Evolutionary conservation across 2,888 invertebrate species (phyloP).

Genomic region (Cecidostiba fungosa): DNA sequence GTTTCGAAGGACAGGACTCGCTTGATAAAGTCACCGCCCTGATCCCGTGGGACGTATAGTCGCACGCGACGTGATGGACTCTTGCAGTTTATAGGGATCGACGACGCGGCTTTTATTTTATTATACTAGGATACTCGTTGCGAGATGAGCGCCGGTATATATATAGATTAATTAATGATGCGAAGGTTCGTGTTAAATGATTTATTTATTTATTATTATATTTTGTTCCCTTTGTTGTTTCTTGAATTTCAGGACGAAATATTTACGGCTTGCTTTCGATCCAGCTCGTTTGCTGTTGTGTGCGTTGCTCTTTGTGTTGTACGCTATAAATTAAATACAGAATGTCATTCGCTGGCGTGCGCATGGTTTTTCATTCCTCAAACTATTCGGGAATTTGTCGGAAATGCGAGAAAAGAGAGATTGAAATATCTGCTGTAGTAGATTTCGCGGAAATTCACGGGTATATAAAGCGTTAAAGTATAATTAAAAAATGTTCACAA

Average conservation of each 20-base stretch:
- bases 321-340: too few species aligned
- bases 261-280: background rate
- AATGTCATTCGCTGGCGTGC: too few species aligned
- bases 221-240: background rate
- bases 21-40: background rate
- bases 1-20: background rate
- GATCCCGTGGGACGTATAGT: background rate
- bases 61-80: background rate
- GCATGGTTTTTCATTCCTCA: too few species aligned
- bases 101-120: background rate
- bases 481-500: too few species aligned
- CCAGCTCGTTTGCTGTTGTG: background rate
- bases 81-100: background rate
- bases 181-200: background rate
- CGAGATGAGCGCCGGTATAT: background rate
- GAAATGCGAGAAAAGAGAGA: too few species aligned
- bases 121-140: background rate
- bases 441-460: too few species aligned
- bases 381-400: too few species aligned
- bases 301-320: too few species aligned
- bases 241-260: background rate
- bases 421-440: too few species aligned
- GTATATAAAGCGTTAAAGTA: too few species aligned
- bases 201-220: background rate
- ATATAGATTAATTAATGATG: background rate